Evolutionary conservation across 2,113 vertebrate genomes (phyloP).

Genomic region (Aleadryas rufinucha): DNA sequence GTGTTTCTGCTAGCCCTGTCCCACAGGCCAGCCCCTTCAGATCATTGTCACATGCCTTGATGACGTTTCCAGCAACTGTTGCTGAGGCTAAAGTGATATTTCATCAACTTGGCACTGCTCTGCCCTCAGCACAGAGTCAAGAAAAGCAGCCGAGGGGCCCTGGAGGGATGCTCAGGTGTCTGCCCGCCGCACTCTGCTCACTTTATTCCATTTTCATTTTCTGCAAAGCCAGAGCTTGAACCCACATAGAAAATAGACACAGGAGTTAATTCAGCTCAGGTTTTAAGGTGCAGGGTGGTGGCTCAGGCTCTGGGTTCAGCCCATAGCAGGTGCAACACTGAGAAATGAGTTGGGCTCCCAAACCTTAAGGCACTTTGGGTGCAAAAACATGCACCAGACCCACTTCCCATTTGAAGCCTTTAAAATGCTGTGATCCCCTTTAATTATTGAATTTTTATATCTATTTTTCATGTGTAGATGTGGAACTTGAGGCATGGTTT

Average conservation of each 20-base stretch:
- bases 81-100: slow-evolving; percentile 24
- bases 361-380: not conserved
- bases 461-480: not conserved
- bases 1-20: not conserved
- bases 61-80: slow-evolving; percentile 40
- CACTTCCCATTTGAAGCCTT: not conserved
- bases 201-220: not conserved
- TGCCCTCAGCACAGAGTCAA: slow-evolving; percentile 17
- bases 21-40: not conserved
- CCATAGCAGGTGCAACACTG: not conserved
- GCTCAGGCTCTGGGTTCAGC: not conserved
- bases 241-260: not conserved
- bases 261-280: not conserved
- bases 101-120: not conserved
- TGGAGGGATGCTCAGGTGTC: not conserved
- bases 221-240: not conserved
- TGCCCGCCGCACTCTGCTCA: rapidly evolving
- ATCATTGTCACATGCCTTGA: not conserved
- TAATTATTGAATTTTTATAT: not conserved
- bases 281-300: not conserved
- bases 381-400: not conserved
- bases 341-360: not conserved
- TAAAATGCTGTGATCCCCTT: not conserved
- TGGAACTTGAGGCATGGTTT: not conserved
- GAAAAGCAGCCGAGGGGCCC: slow-evolving; percentile 16